phyloP scores from a whole-genome alignment of 2,888 invertebrate species.

The Halocaridina rubra region DNA sequence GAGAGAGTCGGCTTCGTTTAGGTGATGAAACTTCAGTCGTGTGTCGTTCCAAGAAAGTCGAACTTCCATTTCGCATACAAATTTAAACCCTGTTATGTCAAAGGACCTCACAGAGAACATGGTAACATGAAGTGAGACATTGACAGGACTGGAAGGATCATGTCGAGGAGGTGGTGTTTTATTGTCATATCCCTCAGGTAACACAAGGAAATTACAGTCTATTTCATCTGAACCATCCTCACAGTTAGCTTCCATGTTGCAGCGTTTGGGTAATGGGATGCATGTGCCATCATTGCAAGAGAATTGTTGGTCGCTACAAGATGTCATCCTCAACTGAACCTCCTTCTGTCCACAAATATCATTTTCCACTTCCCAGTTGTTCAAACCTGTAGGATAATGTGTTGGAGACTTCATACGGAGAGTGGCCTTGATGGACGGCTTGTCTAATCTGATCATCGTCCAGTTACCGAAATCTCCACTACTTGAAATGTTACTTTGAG shows the following conservation, averaged over 20 bases:
- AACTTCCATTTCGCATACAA: slow-evolving; percentile 34
- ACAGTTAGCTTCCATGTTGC: slow-evolving; percentile 47
- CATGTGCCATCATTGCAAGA: slow-evolving; percentile 39
- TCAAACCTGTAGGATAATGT: slow-evolving; percentile 39
- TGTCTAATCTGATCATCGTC: slow-evolving; percentile 30
- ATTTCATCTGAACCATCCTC: slow-evolving; percentile 31
- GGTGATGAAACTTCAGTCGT: slow-evolving; percentile 30
- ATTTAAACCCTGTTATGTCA: slow-evolving; percentile 41
- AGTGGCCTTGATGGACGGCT: slow-evolving; percentile 11
- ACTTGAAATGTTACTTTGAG: not conserved
- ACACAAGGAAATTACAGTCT: slow-evolving; percentile 19
- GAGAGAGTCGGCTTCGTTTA: slow-evolving; percentile 16
- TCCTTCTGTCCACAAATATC: slow-evolving; percentile 17
- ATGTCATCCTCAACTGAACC: slow-evolving; percentile 23
- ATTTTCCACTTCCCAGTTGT: slow-evolving; percentile 27
- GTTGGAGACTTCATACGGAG: slow-evolving; percentile 29
- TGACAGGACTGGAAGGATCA: slow-evolving; percentile 14
- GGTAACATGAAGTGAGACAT: slow-evolving; percentile 19
- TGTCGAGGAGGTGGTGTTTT: slow-evolving; percentile 30
- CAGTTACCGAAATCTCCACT: slow-evolving; percentile 34
- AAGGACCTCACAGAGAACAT: slow-evolving; percentile 39
- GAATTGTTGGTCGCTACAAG: slow-evolving; percentile 28
- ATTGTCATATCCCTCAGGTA: slow-evolving; percentile 19
- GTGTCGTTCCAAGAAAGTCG: slow-evolving; percentile 32
- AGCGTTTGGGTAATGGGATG: slow-evolving; percentile 12